Percentiles rank a stretch among this genome's conserved stretches.
phyloP scores from a whole-genome alignment of 1,140 invertebrate species.

The Babylonia areolata region DNA sequence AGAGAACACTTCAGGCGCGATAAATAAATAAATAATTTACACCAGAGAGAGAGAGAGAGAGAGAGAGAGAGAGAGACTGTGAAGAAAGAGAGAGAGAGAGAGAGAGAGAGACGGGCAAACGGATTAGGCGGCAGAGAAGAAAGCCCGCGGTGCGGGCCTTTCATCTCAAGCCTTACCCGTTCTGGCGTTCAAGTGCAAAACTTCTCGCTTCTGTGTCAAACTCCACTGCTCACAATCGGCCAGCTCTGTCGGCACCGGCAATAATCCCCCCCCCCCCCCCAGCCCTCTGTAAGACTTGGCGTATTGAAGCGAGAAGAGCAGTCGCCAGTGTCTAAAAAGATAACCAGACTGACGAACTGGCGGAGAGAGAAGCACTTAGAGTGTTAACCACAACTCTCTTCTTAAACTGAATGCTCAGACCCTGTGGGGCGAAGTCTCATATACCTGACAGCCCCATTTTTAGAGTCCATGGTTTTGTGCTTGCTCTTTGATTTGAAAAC shows the following conservation, averaged over 20 bases:
- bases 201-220: conserved; percentile 10
- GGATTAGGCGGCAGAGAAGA: conserved; percentile 1
- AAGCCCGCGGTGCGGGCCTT: not conserved
- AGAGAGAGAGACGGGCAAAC: not conserved
- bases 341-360: not conserved
- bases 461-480: too few relatives aligned
- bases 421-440: too few relatives aligned
- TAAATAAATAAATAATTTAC: too few relatives aligned
- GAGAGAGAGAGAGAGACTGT: not conserved
- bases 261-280: not conserved
- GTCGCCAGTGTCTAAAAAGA: not conserved
- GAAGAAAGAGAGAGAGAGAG: not conserved
- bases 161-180: not conserved
- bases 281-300: not conserved
- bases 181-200: not conserved
- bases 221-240: not conserved
- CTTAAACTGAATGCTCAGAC: too few relatives aligned
- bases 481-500: too few relatives aligned
- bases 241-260: not conserved
- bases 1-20: too few relatives aligned
- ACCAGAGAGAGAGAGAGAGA: not conserved
- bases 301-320: not conserved
- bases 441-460: too few relatives aligned
- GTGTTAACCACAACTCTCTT: too few relatives aligned
- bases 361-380: not conserved